phyloP scores from a whole-genome alignment of 2,797 vertebrate species.

The Rhabdomys pumilio region DNA sequence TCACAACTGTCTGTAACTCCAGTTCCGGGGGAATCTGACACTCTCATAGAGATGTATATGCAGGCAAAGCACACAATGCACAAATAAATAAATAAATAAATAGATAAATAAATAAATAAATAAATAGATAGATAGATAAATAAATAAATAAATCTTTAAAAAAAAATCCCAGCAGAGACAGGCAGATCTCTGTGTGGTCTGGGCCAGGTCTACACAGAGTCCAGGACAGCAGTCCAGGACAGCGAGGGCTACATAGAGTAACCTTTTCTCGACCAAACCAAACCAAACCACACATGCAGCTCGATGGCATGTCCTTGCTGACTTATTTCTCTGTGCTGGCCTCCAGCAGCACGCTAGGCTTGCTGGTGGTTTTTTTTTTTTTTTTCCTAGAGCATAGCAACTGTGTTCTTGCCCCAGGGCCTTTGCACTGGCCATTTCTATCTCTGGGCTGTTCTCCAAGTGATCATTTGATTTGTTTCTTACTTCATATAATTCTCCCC shows the following conservation, averaged over 20 bases:
- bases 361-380: not conserved
- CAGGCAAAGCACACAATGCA: not conserved
- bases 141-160: not conserved
- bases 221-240: not conserved
- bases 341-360: not conserved
- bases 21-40: not conserved
- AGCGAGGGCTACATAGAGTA: not conserved
- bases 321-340: constrained; percentile 4
- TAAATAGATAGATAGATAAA: not conserved
- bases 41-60: not conserved
- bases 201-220: not conserved
- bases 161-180: not conserved
- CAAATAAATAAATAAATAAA: not conserved
- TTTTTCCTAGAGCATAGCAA: not conserved
- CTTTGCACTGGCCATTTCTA: not conserved
- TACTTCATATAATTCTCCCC: not conserved
- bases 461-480: not conserved
- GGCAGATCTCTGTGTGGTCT: not conserved
- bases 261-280: not conserved
- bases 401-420: not conserved
- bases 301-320: not conserved
- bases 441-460: not conserved
- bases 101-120: not conserved
- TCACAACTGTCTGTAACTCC: not conserved
- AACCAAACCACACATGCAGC: not conserved